Percentiles rank a stretch among this genome's conserved stretches.
Conservation (phyloP, 2,888 invertebrate genomes). For the Cryptocheilus praepositus region DNA sequence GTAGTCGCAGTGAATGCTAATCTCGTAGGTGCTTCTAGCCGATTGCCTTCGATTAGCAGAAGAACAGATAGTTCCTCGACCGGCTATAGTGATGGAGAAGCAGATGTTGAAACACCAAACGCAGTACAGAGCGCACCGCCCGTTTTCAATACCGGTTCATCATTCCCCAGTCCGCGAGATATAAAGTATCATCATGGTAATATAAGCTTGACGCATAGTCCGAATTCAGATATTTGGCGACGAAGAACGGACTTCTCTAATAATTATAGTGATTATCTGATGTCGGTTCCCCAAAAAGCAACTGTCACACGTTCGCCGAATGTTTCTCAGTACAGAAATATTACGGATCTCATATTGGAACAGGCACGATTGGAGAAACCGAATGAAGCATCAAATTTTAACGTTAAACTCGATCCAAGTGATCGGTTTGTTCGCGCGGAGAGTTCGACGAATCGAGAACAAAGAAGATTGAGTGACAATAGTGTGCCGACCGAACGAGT, state of each 20-base stretch:
- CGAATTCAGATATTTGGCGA: slow-evolving; percentile 69
- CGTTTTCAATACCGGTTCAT: slow-evolving; percentile 62
- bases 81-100: slow-evolving; percentile 75
- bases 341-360: slow-evolving; percentile 65
- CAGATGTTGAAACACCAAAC: slow-evolving; percentile 70
- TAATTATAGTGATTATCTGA: slow-evolving; percentile 61
- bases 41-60: slow-evolving; percentile 62
- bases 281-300: slow-evolving; percentile 64
- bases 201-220: slow-evolving; percentile 60
- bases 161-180: slow-evolving; percentile 64
- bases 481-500: slow-evolving; percentile 49
- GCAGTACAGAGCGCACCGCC: slow-evolving; percentile 72
- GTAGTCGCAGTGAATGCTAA: slow-evolving; percentile 53
- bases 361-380: slow-evolving; percentile 64
- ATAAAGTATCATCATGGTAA: slow-evolving; percentile 60
- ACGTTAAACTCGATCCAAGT: slow-evolving; percentile 63
- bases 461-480: slow-evolving; percentile 63
- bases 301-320: slow-evolving; percentile 68
- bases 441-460: slow-evolving; percentile 53
- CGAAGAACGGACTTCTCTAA: slow-evolving; percentile 60
- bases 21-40: slow-evolving; percentile 57
- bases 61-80: slow-evolving; percentile 69
- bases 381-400: slow-evolving; percentile 66
- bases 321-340: slow-evolving; percentile 65
- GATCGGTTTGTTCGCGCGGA: slow-evolving; percentile 60